Evolutionary conservation across 2,797 vertebrate species (phyloP), one percentile per base, ranked within the genome.

Genomic region (Miichthys miiuy): DNA sequence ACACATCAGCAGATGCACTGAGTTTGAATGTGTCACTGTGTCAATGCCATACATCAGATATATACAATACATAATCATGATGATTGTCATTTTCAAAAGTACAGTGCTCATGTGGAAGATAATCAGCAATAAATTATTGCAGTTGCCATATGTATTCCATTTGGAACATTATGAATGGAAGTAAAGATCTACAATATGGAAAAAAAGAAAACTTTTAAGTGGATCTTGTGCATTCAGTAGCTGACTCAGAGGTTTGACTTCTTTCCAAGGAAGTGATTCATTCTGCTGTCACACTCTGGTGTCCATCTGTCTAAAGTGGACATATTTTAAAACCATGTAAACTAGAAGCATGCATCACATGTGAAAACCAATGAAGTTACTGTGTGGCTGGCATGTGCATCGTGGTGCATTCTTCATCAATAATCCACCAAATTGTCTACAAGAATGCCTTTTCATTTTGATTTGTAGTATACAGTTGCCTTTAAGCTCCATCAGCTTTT

Each of bases 221-320:
- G 20, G 13, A 48, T 63, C 12, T 62, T 72, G 57, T 55, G 21
- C 20, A 50, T 54, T 58, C 57, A 57, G 56, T 1, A 9, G 27
- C 64, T 76, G 68, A 83, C 21, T 76, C 63, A 77, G 25, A 72
- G 58, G 27, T 75, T 55, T 9, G 62, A 83, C 75, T 69, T 70
- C 48, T 70, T 12, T 54, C 48, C 9, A 17, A 0, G 52, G 42
- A 68, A 44, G 63, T 72, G 71, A 77, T 75, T 66, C 68, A 52
- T 75, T n/a, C 48, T 55, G 14, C 38, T 65, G 56, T 48, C 25
- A 58, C 54, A 58, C 30, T 56, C 42, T 51, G 34, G 2, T 38
- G 46, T 50, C 68, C 30, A 52, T 68, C 66, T 68, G 38, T 20
- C n/a, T 69, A 72, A 61, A 68, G 38, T 56, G 57, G 12, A 78